These are phyloP conservation scores for Elgonia sp. DNA, from an alignment of 2,888 invertebrate species.

Conservation along the genomic window DNA sequence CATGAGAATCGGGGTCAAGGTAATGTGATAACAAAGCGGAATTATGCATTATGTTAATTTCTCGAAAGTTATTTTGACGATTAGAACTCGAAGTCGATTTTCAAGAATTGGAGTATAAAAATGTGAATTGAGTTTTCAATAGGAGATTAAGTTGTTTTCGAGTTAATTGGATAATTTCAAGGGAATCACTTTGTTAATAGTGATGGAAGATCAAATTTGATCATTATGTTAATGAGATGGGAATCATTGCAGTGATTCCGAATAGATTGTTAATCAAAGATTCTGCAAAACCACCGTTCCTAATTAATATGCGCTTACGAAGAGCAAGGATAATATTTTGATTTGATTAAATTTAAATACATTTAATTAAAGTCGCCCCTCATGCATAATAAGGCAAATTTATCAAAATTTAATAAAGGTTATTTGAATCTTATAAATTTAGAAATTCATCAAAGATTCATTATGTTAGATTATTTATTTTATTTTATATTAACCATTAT, in stretches of 20 bases:
- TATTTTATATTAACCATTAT: neutral
- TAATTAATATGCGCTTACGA: neutral
- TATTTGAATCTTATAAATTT: neutral
- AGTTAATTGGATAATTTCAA: too few species aligned
- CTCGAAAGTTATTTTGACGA: neutral
- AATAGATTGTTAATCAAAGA: neutral
- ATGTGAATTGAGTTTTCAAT: too few species aligned
- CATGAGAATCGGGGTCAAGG: constrained; percentile 12
- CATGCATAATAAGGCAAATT: too few species aligned
- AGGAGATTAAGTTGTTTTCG: too few species aligned
- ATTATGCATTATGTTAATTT: neutral
- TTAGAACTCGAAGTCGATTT: neutral
- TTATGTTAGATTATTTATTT: neutral
- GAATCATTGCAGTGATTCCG: neutral
- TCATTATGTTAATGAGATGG: neutral
- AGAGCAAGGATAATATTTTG: constrained; percentile 1
- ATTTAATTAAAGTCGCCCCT: constrained; percentile 1
- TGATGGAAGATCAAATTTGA: neutral
- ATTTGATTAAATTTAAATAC: constrained; percentile 7
- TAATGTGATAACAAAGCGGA: constrained; percentile 1
- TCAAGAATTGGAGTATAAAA: neutral
- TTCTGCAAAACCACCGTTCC: neutral
- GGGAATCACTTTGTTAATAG: too few species aligned
- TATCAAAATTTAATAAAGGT: neutral
- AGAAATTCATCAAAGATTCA: neutral